phyloP scores from a whole-genome alignment of 2,888 invertebrate species.

The Pseudococcus longispinus region DNA sequence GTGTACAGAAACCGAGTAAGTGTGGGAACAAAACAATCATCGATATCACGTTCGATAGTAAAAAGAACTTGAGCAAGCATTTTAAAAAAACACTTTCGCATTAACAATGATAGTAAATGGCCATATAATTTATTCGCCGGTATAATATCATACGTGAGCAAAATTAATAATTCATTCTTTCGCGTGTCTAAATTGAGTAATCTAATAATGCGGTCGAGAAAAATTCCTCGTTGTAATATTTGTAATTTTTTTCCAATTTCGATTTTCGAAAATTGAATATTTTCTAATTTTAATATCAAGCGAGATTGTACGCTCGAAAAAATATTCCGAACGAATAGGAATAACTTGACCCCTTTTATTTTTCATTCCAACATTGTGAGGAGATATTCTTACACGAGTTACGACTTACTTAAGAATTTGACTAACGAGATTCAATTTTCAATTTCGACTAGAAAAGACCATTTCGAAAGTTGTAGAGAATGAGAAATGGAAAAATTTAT shows the following conservation, averaged over 20 bases:
- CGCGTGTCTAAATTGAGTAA: background rate
- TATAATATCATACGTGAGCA: background rate
- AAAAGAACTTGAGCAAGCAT: background rate
- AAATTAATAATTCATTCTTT: constrained; percentile 22
- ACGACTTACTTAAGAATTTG: no score
- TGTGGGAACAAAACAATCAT: background rate
- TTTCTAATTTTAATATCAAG: no score
- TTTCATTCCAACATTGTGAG: no score
- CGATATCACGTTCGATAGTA: background rate
- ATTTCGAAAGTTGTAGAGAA: no score
- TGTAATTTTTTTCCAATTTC: background rate
- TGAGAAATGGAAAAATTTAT: no score
- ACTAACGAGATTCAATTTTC: no score
- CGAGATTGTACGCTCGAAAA: no score
- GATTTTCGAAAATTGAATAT: background rate
- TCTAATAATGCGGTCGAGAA: background rate
- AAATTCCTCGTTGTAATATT: background rate
- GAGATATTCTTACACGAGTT: no score
- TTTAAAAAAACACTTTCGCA: background rate
- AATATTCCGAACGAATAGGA: no score
- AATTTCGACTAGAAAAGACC: no score
- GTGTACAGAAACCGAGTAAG: background rate
- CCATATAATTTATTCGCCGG: background rate
- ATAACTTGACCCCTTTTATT: no score
- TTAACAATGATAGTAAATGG: background rate